These are phyloP conservation scores for Columbina picui DNA, from an alignment of 2,113 vertebrate genomes.

Conservation along the genomic window DNA sequence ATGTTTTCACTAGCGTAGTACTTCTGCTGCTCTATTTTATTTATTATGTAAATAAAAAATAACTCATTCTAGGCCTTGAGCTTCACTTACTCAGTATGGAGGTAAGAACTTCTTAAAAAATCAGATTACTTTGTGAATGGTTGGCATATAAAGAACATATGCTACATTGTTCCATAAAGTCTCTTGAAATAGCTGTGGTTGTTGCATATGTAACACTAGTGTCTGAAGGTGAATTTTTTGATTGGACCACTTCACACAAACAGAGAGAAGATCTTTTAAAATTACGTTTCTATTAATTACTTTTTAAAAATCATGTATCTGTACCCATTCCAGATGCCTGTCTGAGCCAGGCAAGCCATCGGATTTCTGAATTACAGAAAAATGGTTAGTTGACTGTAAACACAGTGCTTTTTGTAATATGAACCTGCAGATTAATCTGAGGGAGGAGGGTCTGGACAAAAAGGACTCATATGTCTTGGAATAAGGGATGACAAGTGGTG, in stretches of 20 bases:
- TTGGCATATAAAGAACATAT: not conserved
- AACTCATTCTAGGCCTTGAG: not conserved
- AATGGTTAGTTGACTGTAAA: not conserved
- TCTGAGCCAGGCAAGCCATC: not conserved
- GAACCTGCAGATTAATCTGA: not conserved
- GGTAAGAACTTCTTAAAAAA: not conserved
- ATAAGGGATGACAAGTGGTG: not conserved
- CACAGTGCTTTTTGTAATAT: not conserved
- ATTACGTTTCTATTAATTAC: not conserved
- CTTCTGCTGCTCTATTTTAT: not conserved
- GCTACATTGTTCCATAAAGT: not conserved
- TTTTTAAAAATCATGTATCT: not conserved
- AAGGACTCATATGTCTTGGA: not conserved
- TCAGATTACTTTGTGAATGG: not conserved
- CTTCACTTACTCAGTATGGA: not conserved
- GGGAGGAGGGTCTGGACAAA: not conserved
- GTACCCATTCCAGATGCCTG: not conserved
- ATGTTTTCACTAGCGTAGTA: not conserved
- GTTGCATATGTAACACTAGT: not conserved
- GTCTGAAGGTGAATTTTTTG: not conserved
- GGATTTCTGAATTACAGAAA: not conserved
- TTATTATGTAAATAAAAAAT: not conserved
- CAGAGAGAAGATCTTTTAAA: not conserved
- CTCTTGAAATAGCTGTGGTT: not conserved
- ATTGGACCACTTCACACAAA: not conserved